Base-by-base conservation (phyloP, 2,797 vertebrate species). In the Dendrocincla tyrannina region DNA sequence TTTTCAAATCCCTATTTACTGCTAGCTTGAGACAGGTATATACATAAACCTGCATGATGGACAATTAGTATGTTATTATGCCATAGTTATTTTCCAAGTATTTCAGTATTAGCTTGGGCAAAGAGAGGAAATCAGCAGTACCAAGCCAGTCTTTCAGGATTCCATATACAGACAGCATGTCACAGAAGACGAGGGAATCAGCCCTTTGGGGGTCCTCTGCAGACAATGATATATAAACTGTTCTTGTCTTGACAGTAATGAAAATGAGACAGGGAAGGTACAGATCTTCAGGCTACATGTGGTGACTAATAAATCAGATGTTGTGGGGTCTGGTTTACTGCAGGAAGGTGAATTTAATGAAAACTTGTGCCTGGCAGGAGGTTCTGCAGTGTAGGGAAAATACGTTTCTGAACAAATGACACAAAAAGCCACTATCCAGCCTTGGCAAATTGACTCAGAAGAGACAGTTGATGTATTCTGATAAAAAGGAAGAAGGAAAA, bases 291-390 rank as follows among this genome's bases (percentile, higher is more conserved):
- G 86, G 84, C 84, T 87, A 41, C n/a, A 63, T 18, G n/a, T 46
- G 59, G 53, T 53, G 41, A 89, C 60, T 83, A 74, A 83, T 70
- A 88, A 79, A 63, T 85, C 6, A 33, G 59, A 67, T 76, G 66
- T 59, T 79, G 52, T 28, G n/a, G n/a, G 53, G 41, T 32, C 62
- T 68, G 60, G 6, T 67, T 93, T 94, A 70, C 63, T 32, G 75
- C 49, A 58, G 59, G 37, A 93, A 89, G 84, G 73, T 84, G 79
- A 77, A 91, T 72, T 67, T 79, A 79, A 85, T 81, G 74, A 89
- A 93, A 89, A 84, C 5, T 37, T 56, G 17, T 59, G 77, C 78
- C 70, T 70, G 55, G 28, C 4, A 3, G 67, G 88, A 53, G 44
- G 66, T 70, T 73, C 41, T 80, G 39, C 47, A 77, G 25, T 39